Evolutionary conservation across 2,888 invertebrate genomes (phyloP), one percentile per base, ranked within the genome.

Genomic region (Napeogenes sylphis): DNA sequence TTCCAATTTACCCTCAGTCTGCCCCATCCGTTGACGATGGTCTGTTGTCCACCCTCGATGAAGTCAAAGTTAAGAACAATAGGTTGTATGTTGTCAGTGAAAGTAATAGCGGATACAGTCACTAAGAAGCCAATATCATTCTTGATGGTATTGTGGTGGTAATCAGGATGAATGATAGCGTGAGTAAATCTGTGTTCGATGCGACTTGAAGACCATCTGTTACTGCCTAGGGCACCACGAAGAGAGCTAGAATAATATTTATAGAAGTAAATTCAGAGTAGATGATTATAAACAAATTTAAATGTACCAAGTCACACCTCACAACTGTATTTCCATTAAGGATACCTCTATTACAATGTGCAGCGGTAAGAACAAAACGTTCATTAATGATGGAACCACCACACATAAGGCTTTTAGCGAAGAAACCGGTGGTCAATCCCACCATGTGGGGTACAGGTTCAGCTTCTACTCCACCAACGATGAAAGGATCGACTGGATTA

Each of bases 141-240:
- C 66, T 78, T 79, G 65, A 78, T 74, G 14, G 14, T 59, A 33
- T 32, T 3, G 0, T 64, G 33, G 1, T 81, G 67, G 75, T 86
- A 88, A 72, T 82, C 62, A 2, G 74, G 73, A 70, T 89, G 87
- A 35, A 79, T 83, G 8, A 83, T 76, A 75, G 81, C 80, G 47
- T 84, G 76, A 0, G 71, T 47, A 21, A 85, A n/a, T 5, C 63
- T 21, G 74, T 79, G 80, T 5, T 65, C 33, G 5, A 64, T 62
- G 0, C 87, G 88, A 2, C 69, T 70, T 69, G 77, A 79, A 81
- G 83, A 83, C 72, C 71, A 73, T 30, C 72, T 73, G 76, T 83
- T 82, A 3, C 83, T 47, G 47, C 47, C 47, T 1, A 47, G 14
- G 47, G 3, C 3, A 5, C 47, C 47, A 47, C 47, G 47, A 4